phyloP scores from a whole-genome alignment of 2,797 vertebrate genomes.

The Tadarida brasiliensis region DNA sequence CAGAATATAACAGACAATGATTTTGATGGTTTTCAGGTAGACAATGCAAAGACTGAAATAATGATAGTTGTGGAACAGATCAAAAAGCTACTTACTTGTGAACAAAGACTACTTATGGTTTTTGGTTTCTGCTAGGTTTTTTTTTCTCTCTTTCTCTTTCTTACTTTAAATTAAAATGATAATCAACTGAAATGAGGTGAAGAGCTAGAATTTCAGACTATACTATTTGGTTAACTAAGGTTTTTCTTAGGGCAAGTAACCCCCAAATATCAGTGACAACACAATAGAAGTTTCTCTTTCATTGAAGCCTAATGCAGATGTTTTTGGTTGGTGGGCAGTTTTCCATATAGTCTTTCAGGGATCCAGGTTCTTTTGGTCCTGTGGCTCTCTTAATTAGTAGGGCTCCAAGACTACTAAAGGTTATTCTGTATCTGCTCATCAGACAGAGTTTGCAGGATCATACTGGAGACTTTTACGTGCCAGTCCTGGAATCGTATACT shows the following conservation, averaged over 20 bases:
- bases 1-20: not conserved
- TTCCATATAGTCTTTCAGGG: not conserved
- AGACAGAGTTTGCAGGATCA: not conserved
- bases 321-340: not conserved
- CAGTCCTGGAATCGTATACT: not conserved
- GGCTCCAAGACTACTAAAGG: not conserved
- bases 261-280: not conserved
- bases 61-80: not conserved
- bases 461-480: not conserved
- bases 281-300: not conserved
- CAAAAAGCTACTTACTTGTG: constrained; percentile 63
- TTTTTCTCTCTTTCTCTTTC: not conserved
- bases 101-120: constrained; percentile 61
- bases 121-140: constrained; percentile 30
- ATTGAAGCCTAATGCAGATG: not conserved
- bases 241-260: not conserved
- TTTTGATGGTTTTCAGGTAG: constrained; percentile 68
- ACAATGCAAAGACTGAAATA: constrained; percentile 12
- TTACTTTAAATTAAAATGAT: not conserved
- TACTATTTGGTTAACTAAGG: not conserved
- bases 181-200: constrained; percentile 8
- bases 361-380: not conserved
- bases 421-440: not conserved
- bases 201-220: not conserved
- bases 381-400: not conserved